phyloP scores from a whole-genome alignment of 2,888 invertebrate genomes.

The Therioaphis trifolii region DNA sequence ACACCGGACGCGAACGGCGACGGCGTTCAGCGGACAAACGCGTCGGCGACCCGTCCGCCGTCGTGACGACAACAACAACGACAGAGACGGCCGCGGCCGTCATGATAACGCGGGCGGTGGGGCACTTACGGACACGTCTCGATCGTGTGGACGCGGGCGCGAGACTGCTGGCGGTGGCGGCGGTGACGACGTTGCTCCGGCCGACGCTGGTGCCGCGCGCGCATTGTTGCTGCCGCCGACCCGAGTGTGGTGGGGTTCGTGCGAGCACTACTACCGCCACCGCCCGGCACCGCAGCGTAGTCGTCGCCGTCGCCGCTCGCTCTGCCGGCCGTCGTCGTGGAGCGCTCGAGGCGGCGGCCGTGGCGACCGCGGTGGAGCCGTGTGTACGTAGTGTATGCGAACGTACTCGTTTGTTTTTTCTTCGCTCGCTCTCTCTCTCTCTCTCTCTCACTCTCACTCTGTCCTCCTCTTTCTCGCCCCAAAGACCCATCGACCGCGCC shows the following conservation, averaged over 20 bases:
- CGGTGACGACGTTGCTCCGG: conserved; percentile 14
- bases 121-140: not conserved
- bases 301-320: not conserved
- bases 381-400: too few species aligned
- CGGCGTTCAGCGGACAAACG: not conserved
- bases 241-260: conserved; percentile 55
- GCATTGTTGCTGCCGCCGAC: conserved; percentile 4
- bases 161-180: conserved; percentile 50
- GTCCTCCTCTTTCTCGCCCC: not conserved
- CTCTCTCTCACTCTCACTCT: conserved; percentile 10
- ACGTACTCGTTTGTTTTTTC: not conserved
- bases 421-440: not conserved
- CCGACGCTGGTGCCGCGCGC: conserved; percentile 21
- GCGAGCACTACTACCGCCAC: conserved; percentile 27
- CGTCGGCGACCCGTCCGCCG: not conserved
- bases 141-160: conserved; percentile 29
- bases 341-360: conserved; percentile 31
- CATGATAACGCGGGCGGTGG: not conserved
- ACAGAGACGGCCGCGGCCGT: not conserved
- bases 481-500: not conserved
- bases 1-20: not conserved
- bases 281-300: conserved; percentile 13
- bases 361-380: not conserved
- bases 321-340: conserved; percentile 1
- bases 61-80: not conserved